Percentiles rank a stretch among this genome's conserved stretches.
Conservation (phyloP, 2,797 vertebrate genomes). For the Etheostoma nigrum region DNA sequence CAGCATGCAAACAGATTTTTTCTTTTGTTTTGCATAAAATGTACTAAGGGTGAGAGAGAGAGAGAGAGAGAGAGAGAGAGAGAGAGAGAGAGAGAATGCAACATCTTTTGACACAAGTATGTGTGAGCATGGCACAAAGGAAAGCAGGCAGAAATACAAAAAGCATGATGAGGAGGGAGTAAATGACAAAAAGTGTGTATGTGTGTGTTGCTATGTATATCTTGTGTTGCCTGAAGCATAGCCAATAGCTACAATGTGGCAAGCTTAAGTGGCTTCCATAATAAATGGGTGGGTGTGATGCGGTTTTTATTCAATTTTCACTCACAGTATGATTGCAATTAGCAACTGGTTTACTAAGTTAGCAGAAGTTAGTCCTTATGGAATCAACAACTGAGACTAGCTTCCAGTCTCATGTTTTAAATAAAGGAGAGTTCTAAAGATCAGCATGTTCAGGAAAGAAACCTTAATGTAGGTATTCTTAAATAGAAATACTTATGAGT, state of each 20-base stretch:
- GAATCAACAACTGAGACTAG: constrained; percentile 18
- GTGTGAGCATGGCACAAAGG: constrained; percentile 26
- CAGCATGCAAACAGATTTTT: too few species aligned
- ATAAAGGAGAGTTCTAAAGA: constrained; percentile 15
- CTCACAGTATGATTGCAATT: constrained; percentile 41
- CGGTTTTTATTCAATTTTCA: constrained; percentile 47
- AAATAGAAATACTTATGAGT: neutral
- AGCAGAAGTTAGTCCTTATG: constrained; percentile 31
- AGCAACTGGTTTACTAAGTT: constrained; percentile 36
- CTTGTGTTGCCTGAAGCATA: constrained; percentile 7
- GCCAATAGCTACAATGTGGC: constrained; percentile 4
- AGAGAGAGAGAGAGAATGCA: neutral
- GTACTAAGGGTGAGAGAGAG: neutral
- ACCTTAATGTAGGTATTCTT: neutral
- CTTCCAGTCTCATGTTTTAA: constrained; percentile 11
- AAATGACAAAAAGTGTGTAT: neutral
- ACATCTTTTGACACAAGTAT: constrained; percentile 8
- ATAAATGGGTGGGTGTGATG: constrained; percentile 9
- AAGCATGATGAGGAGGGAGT: neutral
- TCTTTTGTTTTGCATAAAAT: too few species aligned
- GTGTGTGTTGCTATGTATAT: constrained; percentile 7
- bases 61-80: neutral
- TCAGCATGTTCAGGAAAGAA: constrained; percentile 11
- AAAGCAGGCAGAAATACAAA: constrained; percentile 12
- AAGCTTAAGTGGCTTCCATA: constrained; percentile 16